Conservation (phyloP, 2,797 vertebrate genomes). For the Channallabes apus region DNA sequence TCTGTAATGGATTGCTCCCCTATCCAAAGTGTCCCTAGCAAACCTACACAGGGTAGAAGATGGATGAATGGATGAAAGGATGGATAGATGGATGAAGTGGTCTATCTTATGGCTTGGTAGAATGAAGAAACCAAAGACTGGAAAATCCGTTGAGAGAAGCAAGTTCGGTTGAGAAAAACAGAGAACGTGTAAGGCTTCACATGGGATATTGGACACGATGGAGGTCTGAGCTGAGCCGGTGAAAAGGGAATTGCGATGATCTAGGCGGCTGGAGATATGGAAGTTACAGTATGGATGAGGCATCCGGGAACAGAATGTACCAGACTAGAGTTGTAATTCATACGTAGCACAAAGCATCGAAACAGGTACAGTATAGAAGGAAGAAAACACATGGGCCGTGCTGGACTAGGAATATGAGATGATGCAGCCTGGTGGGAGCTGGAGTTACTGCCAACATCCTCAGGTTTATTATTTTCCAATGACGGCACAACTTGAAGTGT, state of each 20-base stretch:
- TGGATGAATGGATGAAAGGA: too few species aligned
- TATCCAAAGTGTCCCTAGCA: too few species aligned
- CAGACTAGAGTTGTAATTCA: not conserved
- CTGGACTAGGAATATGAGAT: not conserved
- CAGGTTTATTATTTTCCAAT: not conserved
- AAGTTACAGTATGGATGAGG: not conserved
- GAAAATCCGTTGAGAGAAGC: not conserved
- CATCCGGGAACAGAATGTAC: not conserved
- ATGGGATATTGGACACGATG: not conserved
- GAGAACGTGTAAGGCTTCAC: slow-evolving; percentile 2
- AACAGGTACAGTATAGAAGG: not conserved
- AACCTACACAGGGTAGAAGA: too few species aligned
- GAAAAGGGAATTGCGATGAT: not conserved
- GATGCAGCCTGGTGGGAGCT: not conserved
- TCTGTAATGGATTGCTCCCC: too few species aligned
- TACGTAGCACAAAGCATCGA: not conserved
- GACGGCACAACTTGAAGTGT: not conserved
- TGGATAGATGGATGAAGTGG: not conserved
- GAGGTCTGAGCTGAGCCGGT: not conserved
- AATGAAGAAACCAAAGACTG: not conserved
- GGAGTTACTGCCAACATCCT: not conserved
- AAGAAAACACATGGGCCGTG: not conserved
- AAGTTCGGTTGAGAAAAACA: not conserved
- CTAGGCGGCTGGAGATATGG: not conserved
- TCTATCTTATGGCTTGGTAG: not conserved